Evolutionary conservation across 2,113 vertebrate species (phyloP), one percentile per base, ranked within the genome.

Genomic region (Perccottus glenii): DNA sequence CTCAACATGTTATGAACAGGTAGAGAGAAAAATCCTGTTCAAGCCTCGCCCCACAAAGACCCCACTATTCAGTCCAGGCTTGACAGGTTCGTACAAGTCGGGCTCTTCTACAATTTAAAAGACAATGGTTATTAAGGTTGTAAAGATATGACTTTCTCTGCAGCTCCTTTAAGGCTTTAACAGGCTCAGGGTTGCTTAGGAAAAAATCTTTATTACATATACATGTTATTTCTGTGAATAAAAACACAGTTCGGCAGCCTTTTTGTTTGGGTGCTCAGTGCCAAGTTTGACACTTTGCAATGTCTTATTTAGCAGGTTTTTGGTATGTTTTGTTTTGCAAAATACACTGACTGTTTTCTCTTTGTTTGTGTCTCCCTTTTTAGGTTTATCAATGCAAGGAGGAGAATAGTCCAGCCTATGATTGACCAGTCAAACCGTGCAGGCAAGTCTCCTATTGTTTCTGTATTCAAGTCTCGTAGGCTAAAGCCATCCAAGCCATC

Each of bases 401-500:
- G 98, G 94, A 97, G 97, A 96, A 99, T 99, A 98, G 98, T 99
- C 78, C 98, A 99, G 87, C 98, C 98, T 81, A 99, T 99, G 98
- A 99, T 99, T 91, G 98, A 99, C 94, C 98, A 99, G 94, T 99
- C 98, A 83, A 99, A 99, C 92, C 94, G 98, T 95, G 98, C 98
- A 99, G 98, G 98, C 94, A 96, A 99, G 98, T 98, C 88, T 91
- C 90, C 89, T 78, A 0, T 91, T 92, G 85, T 96, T 93, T 93
- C 94, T 91, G 87, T 94, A 88, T 93, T 94, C 90, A 83, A 91
- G 93, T 94, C 90, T 72, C 74, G 67, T 88, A 91, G 83, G 87
- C 84, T 9, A 92, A 94, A 94, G 82, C 78, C 87, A 78, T 92
- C 91, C 90, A 94, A 94, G 82, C 78, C 87, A 78, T 92, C 91